A percentile compares a stretch with the other conserved stretches of the same genome.
These are phyloP conservation scores for Anagrus nilaparvatae DNA, from an alignment of 1,140 invertebrate species.

Conservation along the genomic window DNA sequence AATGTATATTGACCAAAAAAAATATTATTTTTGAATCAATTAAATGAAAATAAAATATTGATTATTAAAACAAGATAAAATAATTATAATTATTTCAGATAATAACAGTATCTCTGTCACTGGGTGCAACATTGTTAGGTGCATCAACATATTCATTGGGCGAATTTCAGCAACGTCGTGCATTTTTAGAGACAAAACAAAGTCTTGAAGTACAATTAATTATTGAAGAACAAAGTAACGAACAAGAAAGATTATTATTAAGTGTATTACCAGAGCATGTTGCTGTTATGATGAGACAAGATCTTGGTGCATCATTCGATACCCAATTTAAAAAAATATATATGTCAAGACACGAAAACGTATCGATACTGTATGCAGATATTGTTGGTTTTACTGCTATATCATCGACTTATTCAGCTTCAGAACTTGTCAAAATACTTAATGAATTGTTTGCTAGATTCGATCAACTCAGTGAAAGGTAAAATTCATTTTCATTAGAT, in stretches of 20 bases:
- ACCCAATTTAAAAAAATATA: conserved; percentile 95
- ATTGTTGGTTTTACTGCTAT: conserved; percentile 92
- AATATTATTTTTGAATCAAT: no score
- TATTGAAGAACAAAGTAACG: conserved; percentile 85
- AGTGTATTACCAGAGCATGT: conserved; percentile 92
- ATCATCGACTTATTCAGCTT: conserved; percentile 87
- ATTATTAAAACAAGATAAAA: neutral
- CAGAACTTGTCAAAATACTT: conserved; percentile 85
- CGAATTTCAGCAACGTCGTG: conserved; percentile 75
- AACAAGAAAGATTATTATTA: conserved; percentile 80
- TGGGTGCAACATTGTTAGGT: conserved; percentile 52
- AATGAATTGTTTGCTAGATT: conserved; percentile 91
- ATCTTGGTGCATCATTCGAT: conserved; percentile 76
- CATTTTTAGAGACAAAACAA: conserved; percentile 84
- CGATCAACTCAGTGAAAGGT: conserved; percentile 70
- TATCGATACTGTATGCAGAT: conserved; percentile 87
- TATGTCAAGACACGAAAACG: conserved; percentile 93
- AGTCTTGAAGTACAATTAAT: conserved; percentile 84
- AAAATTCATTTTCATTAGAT: conserved; percentile 11
- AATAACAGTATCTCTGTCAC: conserved; percentile 50
- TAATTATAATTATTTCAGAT: conserved; percentile 35
- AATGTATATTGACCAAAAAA: no score
- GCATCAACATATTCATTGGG: conserved; percentile 68
- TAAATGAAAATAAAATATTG: no score
- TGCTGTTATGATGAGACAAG: conserved; percentile 86